Evolutionary conservation across 1,140 invertebrate genomes (phyloP).

Genomic region (Saccostrea echinata): DNA sequence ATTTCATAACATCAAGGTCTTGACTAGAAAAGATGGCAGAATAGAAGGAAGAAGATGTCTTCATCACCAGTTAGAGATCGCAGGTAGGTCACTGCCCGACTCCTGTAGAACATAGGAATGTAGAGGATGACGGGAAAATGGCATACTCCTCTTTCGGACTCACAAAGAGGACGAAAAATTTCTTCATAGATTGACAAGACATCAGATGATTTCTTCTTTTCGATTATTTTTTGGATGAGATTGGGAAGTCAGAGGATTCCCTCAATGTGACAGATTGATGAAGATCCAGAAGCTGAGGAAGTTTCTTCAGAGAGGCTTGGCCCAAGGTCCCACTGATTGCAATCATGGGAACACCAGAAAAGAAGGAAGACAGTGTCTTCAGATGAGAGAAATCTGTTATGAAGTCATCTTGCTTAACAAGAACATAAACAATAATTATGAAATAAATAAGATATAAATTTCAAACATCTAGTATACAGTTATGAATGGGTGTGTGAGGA

Average conservation of each 20-base stretch:
- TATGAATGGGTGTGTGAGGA: too few species aligned
- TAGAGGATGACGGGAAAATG: not conserved
- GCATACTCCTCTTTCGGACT: not conserved
- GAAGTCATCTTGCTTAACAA: not conserved
- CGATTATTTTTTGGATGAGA: not conserved
- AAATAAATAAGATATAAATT: too few species aligned
- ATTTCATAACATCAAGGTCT: not conserved
- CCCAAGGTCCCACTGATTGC: not conserved
- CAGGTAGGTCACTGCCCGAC: not conserved
- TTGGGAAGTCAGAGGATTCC: not conserved
- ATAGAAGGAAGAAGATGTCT: not conserved
- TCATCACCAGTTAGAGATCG: not conserved
- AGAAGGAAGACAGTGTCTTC: not conserved
- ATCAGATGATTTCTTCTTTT: not conserved
- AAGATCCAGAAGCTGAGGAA: not conserved
- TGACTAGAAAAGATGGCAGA: slow-evolving; percentile 5
- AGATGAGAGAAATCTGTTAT: not conserved
- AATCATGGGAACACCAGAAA: not conserved
- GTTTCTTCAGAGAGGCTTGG: not conserved
- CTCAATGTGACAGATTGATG: not conserved
- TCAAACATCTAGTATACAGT: too few species aligned
- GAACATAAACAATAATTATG: too few species aligned
- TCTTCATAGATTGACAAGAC: not conserved
- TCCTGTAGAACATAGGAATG: not conserved
- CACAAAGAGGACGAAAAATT: not conserved